Base-by-base conservation (phyloP, 2,797 vertebrate species). In the Enteromius trimaculatus region DNA sequence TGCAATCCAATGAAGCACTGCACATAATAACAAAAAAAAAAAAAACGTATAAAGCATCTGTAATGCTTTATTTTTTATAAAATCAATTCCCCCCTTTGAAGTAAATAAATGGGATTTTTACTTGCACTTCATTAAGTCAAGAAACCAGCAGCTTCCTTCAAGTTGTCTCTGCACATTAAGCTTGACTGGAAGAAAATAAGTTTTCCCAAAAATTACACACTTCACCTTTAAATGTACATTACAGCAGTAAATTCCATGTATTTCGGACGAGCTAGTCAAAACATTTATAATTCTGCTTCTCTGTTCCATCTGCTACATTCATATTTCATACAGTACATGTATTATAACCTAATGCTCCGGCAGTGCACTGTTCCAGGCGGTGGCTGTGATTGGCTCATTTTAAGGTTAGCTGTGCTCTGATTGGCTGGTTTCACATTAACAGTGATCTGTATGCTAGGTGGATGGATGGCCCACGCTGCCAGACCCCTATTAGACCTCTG, bases 401-500 rank as follows among this genome's bases (percentile, higher is more conserved):
- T 42, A 60, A 62, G 34, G 53, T 42, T 44, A 62, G 23, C 75
- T 21, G n/a, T 62, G 14, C 75, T 60, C 75, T 77, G 34, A 77
- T 62, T 77, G 75, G 75, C 37, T 42, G 55, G 34, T 29, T 77
- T 62, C 13, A 62, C 37, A 39, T 39, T 39, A 75, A 75, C 51
- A 16, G 72, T 55, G 51, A 77, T 60, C 75, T 44, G 53, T 44
- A 44, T 44, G 37, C 75, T 77, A 64, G 75, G 17, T 44, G 23
- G 14, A 42, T 64, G n/a, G 16, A 77, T 64, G 75, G 58, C 58
- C 58, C 39, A 29, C 23, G 53, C 39, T 64, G 60, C 14, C 55
- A 77, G 75, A 64, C 58, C 75, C 23, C 75, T 42, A 39, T 77
- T 44, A 77, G 75, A 77, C 75, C 75, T 23, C 34, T 60, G 53